Percentiles rank a stretch among this genome's conserved stretches.
Evolutionary conservation across 2,113 vertebrate species (phyloP).

Genomic region (Carlito syrichta): DNA sequence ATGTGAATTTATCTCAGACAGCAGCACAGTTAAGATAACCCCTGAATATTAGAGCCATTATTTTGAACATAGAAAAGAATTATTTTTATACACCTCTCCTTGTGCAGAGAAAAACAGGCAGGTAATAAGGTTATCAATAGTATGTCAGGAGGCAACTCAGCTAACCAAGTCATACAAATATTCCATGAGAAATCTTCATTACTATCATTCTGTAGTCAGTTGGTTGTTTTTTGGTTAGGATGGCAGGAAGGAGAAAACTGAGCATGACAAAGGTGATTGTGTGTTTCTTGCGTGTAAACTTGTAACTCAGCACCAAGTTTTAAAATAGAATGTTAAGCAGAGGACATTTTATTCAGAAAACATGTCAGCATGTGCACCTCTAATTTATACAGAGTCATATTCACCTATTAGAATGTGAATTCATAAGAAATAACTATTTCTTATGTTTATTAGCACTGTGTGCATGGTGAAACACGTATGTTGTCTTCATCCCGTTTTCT

Average conservation of each 20-base stretch:
- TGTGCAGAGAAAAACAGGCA: neutral
- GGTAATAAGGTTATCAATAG: neutral
- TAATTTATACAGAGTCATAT: neutral
- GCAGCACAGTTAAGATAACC: neutral
- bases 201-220: neutral
- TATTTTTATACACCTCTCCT: neutral
- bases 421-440: neutral
- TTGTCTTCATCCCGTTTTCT: neutral
- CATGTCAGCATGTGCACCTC: neutral
- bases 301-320: neutral
- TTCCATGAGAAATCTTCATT: neutral
- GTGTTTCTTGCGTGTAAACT: neutral
- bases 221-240: neutral
- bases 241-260: neutral
- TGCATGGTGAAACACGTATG: neutral
- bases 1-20: slow-evolving; percentile 3
- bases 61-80: neutral
- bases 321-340: neutral
- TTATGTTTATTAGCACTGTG: neutral
- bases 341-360: neutral
- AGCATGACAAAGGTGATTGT: neutral
- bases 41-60: neutral
- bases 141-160: neutral
- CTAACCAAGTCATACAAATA: neutral
- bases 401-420: neutral